Evolutionary conservation across 2,113 vertebrate species (phyloP), one percentile per base, ranked within the genome.

Genomic region (Tyrannus savana): DNA sequence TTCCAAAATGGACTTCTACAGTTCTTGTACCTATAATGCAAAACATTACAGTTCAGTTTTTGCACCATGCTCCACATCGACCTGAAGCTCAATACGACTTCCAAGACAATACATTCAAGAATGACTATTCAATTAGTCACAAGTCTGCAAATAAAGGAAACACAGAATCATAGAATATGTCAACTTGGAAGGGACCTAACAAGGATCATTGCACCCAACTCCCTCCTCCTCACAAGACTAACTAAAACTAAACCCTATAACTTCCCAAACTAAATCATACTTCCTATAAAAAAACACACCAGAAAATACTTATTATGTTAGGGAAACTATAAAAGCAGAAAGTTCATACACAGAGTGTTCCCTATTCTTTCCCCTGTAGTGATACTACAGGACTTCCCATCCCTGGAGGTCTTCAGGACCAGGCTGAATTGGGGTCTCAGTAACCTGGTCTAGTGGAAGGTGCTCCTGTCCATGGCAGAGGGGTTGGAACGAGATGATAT

Each of bases 21-120:
- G 95, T 94, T 97, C 97, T 95, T 95, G 96, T 82, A 98, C 97
- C 98, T 98, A 95, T 74, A 97, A 98, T 30, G 88, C 68, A 98
- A 98, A 98, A 98, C 28, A 96, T 53, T 59, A 82, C 39, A 91
- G 72, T 97, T 97, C 91, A 97, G 94, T 96, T 92, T 85, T 96
- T 90, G 63, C 71, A 96, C 23, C 55, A 71, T 30, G 49, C 37
- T 77, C 28, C 19, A 59, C 24, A 82, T 3, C 19, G 56, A 76
- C 27, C 47, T 79, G 17, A 59, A 91, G 41, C 21, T 55, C 44
- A 59, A 30, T 6, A 23, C 9, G 41, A 56, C 62, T 84, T 68
- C 21, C 21, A 53, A 67, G 67, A 21, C 2, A 4, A 41, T 4
- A 67, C 6, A 44, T 19, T 53, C 47, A 75, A 41, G 80, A 69